phyloP scores from a whole-genome alignment of 2,888 invertebrate genomes.

The Drepanosiphum platanoidis region DNA sequence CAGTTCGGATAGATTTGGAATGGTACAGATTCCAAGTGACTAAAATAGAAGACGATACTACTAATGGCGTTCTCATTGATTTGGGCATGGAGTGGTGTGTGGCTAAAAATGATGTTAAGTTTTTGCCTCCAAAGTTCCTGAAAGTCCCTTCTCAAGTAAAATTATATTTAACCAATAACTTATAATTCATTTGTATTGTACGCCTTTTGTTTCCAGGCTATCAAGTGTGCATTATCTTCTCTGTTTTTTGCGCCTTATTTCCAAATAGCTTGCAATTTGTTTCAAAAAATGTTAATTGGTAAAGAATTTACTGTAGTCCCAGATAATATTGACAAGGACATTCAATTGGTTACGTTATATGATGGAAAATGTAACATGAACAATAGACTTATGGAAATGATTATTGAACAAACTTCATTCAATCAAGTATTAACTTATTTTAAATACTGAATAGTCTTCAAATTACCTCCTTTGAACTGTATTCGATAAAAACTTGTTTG shows the following conservation, averaged over 20 bases:
- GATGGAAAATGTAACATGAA: slow-evolving; percentile 51
- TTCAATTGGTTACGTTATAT: slow-evolving; percentile 40
- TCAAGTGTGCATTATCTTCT: slow-evolving; percentile 36
- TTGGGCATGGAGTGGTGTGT: slow-evolving; percentile 42
- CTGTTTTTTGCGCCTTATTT: slow-evolving; percentile 52
- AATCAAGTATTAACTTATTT: slow-evolving; percentile 33
- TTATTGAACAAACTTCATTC: slow-evolving; percentile 19
- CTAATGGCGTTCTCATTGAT: slow-evolving; percentile 51
- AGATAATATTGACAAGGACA: slow-evolving; percentile 50
- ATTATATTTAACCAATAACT: neutral
- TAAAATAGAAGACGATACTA: slow-evolving; percentile 35
- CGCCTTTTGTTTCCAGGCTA: slow-evolving; percentile 27
- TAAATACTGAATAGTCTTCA: too few relatives aligned
- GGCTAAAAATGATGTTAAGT: slow-evolving; percentile 19
- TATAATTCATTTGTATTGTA: neutral
- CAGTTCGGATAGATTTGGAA: slow-evolving; percentile 14
- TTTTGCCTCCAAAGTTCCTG: slow-evolving; percentile 46
- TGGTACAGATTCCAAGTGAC: slow-evolving; percentile 54
- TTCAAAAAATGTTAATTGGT: slow-evolving; percentile 19
- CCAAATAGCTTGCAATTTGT: neutral
- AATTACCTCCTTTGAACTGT: too few relatives aligned
- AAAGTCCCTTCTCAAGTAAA: slow-evolving; percentile 39
- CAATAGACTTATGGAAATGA: neutral
- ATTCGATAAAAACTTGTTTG: too few relatives aligned
- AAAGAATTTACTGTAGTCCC: slow-evolving; percentile 52